These are phyloP conservation scores for Cynaeus angustus DNA, from an alignment of 2,888 invertebrate genomes.

Conservation along the genomic window DNA sequence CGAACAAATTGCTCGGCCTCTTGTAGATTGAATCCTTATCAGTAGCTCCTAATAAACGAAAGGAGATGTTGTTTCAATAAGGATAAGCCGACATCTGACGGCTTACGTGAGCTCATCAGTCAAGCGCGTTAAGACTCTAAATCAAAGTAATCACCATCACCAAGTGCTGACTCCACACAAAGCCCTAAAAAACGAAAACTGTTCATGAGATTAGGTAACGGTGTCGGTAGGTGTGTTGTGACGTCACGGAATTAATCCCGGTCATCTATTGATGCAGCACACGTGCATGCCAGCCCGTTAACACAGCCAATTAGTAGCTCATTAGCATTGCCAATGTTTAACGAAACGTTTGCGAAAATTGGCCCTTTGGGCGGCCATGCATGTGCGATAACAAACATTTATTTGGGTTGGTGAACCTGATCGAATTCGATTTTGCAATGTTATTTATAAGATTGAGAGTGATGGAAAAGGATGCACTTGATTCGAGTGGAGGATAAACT, in stretches of 20 bases:
- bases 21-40: too few relatives aligned
- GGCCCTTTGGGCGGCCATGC: conserved; percentile 45
- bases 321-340: conserved; percentile 51
- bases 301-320: conserved; percentile 52
- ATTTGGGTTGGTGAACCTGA: conserved; percentile 26
- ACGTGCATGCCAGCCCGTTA: conserved; percentile 38
- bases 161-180: neutral
- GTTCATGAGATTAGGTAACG: conserved; percentile 18
- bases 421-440: conserved; percentile 18
- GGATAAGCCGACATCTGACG: too few relatives aligned
- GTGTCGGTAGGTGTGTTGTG: conserved; percentile 18
- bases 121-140: too few relatives aligned
- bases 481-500: conserved; percentile 1
- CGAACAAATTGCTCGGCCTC: too few relatives aligned
- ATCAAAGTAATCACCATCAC: too few relatives aligned
- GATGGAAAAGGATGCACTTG: conserved; percentile 8
- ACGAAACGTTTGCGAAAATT: conserved; percentile 54
- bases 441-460: conserved; percentile 10
- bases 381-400: conserved; percentile 21
- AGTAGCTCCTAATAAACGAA: too few relatives aligned
- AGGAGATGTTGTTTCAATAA: too few relatives aligned
- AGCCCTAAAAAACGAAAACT: neutral
- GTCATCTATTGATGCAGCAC: conserved; percentile 33
- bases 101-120: too few relatives aligned
- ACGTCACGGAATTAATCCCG: conserved; percentile 34